phyloP scores from a whole-genome alignment of 2,888 invertebrate genomes.

The Xestobium rufovillosum region DNA sequence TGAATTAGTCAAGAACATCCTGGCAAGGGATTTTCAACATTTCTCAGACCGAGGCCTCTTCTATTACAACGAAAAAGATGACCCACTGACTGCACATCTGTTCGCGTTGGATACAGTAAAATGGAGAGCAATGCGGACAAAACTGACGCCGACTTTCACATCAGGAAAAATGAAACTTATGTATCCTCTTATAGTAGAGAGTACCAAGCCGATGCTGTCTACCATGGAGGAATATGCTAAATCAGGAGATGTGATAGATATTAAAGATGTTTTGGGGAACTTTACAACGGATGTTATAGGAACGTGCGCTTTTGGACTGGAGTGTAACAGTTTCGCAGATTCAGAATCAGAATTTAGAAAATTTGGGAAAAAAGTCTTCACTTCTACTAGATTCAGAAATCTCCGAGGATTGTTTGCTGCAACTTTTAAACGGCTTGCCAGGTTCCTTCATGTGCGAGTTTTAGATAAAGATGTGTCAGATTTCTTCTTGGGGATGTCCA shows the following conservation, averaged over 20 bases:
- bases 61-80: slow-evolving; percentile 37
- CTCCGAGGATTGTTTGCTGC: too few relatives aligned
- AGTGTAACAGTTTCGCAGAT: slow-evolving; percentile 49
- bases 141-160: slow-evolving; percentile 47
- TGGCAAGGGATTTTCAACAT: slow-evolving; percentile 42
- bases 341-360: slow-evolving; percentile 45
- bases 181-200: slow-evolving; percentile 41
- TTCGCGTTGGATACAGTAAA: slow-evolving; percentile 41
- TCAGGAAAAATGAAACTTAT: slow-evolving; percentile 46
- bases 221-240: neutral
- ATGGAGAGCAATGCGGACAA: slow-evolving; percentile 46
- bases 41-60: slow-evolving; percentile 43
- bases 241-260: slow-evolving; percentile 32
- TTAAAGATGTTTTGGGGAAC: slow-evolving; percentile 33
- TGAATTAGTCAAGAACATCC: slow-evolving; percentile 37
- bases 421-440: too few relatives aligned
- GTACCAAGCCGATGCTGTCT: slow-evolving; percentile 14
- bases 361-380: slow-evolving; percentile 25
- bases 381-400: too few relatives aligned
- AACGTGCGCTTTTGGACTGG: slow-evolving; percentile 52
- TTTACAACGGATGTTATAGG: slow-evolving; percentile 53
- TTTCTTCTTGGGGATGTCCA: neutral
- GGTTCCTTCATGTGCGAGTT: neutral
- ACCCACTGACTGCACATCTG: slow-evolving; percentile 37
- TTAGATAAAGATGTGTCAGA: neutral